These are phyloP conservation scores for Paraplagusia blochii DNA, from an alignment of 2,113 vertebrate species.

Conservation along the genomic window DNA sequence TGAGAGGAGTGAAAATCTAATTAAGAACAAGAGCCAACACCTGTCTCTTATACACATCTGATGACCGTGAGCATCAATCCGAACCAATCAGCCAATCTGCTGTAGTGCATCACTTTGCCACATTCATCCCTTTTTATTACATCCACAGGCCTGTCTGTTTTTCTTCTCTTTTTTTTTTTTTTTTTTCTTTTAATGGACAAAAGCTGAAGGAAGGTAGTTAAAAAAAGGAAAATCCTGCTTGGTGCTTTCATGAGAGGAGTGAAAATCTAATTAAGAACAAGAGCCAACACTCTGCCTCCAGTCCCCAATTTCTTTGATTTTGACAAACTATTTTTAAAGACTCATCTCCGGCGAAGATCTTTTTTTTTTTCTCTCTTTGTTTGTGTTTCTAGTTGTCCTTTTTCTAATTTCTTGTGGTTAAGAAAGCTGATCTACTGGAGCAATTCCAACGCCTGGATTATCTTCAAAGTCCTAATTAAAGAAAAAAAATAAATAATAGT, in stretches of 20 bases:
- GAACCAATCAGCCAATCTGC: slow-evolving; percentile 57
- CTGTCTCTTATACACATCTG: too few species aligned
- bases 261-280: slow-evolving; percentile 30
- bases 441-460: too few species aligned
- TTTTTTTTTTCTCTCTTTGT: slow-evolving; percentile 35
- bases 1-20: slow-evolving; percentile 20
- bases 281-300: slow-evolving; percentile 21
- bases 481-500: too few species aligned
- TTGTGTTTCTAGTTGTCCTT: slow-evolving; percentile 17
- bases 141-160: slow-evolving; percentile 6
- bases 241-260: slow-evolving; percentile 16
- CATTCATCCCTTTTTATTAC: slow-evolving; percentile 24
- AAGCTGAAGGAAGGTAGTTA: slow-evolving; percentile 10
- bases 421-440: too few species aligned
- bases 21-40: too few species aligned
- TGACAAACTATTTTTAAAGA: slow-evolving; percentile 22
- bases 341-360: slow-evolving; percentile 7
- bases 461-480: too few species aligned
- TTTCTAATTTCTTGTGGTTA: slow-evolving; percentile 1
- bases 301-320: slow-evolving; percentile 4
- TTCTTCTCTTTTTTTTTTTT: slow-evolving; percentile 16
- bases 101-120: slow-evolving; percentile 41
- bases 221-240: slow-evolving; percentile 27
- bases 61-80: too few species aligned
- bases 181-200: slow-evolving; percentile 13